These are phyloP conservation scores for Apostichopus parvimensis DNA, from an alignment of 35 echinoderm and acorn worm species.

Conservation along the genomic window DNA sequence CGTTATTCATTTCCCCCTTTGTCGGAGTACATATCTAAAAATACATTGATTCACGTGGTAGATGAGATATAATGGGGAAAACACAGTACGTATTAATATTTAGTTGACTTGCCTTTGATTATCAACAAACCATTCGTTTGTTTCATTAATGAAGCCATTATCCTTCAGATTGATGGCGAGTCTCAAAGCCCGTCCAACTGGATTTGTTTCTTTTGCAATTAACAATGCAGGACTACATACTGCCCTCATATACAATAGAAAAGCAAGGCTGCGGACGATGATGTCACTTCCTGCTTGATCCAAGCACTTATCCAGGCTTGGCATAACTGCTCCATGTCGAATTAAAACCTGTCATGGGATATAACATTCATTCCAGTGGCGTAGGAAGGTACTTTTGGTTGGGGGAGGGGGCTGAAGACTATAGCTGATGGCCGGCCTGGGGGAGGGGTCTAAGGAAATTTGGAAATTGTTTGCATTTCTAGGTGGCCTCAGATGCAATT, in stretches of 20 bases:
- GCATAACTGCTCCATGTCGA: slow-evolving; percentile 32
- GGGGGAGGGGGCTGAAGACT: too few species aligned
- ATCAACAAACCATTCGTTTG: slow-evolving; percentile 22
- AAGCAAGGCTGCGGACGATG: slow-evolving; percentile 9
- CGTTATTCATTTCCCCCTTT: neutral
- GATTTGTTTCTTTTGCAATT: slow-evolving; percentile 31
- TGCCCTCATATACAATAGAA: slow-evolving; percentile 32
- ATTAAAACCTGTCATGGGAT: slow-evolving; percentile 11
- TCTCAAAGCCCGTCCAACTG: slow-evolving; percentile 24
- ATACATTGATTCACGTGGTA: neutral
- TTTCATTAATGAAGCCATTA: slow-evolving; percentile 36
- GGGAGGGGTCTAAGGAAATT: too few species aligned
- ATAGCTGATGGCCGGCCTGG: too few species aligned
- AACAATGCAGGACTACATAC: slow-evolving; percentile 15
- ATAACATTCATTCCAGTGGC: too few species aligned
- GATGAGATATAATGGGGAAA: neutral
- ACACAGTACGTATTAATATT: too few species aligned
- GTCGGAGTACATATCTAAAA: neutral
- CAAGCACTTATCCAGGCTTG: slow-evolving; percentile 8
- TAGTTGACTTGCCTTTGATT: slow-evolving; percentile 2
- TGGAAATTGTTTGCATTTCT: too few species aligned
- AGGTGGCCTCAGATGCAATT: too few species aligned
- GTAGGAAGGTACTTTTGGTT: too few species aligned
- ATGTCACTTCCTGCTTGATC: slow-evolving; percentile 11
- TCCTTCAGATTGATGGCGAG: slow-evolving; percentile 14